phyloP scores from a whole-genome alignment of 1,140 invertebrate genomes.

The Physella acuta region DNA sequence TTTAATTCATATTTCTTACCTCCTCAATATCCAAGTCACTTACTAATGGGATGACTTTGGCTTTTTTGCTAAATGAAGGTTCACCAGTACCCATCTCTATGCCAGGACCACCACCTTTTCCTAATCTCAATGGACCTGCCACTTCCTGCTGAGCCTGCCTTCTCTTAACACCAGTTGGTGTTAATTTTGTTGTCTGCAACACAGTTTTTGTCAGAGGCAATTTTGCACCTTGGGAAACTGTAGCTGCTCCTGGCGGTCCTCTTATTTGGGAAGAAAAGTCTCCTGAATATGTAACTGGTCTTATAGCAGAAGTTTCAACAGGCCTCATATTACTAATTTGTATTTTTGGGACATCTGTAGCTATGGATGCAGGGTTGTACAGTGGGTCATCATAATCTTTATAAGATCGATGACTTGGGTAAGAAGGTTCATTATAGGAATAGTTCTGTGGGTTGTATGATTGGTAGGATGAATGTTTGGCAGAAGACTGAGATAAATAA shows the following conservation, averaged over 20 bases:
- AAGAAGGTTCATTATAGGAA: not conserved
- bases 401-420: not conserved
- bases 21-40: slow-evolving; percentile 1
- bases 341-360: slow-evolving; percentile 21
- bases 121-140: slow-evolving; percentile 17
- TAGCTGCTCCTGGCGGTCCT: slow-evolving; percentile 16
- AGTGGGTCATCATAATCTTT: slow-evolving; percentile 20
- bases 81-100: slow-evolving; percentile 16
- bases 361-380: slow-evolving; percentile 17
- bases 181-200: slow-evolving; percentile 9
- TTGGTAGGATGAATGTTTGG: not conserved
- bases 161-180: slow-evolving; percentile 9
- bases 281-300: not conserved
- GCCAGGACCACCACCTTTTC: slow-evolving; percentile 17
- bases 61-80: slow-evolving; percentile 21
- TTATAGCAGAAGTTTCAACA: not conserved
- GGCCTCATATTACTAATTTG: slow-evolving; percentile 5
- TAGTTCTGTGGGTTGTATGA: not conserved
- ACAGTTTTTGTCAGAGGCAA: slow-evolving; percentile 5
- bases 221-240: slow-evolving; percentile 4
- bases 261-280: not conserved
- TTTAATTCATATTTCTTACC: no score
- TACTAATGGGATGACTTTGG: slow-evolving; percentile 10
- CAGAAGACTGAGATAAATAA: not conserved
- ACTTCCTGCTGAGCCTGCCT: slow-evolving; percentile 14